phyloP scores from a whole-genome alignment of 2,888 invertebrate genomes.

The Dermolepida albohirtum region DNA sequence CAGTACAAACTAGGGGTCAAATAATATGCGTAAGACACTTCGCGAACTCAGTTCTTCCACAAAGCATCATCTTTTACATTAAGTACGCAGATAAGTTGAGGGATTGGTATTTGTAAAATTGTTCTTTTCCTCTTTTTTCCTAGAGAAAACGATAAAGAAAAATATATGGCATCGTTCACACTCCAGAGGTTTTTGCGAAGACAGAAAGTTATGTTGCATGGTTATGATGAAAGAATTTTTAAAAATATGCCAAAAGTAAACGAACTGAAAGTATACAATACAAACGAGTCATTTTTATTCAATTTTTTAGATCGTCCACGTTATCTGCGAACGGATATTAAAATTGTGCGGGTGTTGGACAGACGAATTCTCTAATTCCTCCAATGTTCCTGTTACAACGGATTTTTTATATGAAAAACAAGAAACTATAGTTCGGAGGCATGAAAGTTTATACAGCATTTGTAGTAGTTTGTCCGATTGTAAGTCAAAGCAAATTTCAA shows the following conservation, averaged over 20 bases:
- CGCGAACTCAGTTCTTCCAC: conserved; percentile 82
- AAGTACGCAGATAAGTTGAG: conserved; percentile 66
- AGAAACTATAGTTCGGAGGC: conserved; percentile 54
- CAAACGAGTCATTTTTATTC: conserved; percentile 4
- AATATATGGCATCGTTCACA: conserved; percentile 72
- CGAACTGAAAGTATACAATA: not conserved
- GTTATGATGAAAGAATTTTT: conserved; percentile 81
- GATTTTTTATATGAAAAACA: conserved; percentile 66
- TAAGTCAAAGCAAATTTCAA: conserved; percentile 46
- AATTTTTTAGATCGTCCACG: conserved; percentile 77
- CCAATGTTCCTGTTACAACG: conserved; percentile 71
- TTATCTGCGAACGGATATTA: conserved; percentile 81
- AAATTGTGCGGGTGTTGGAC: conserved; percentile 75
- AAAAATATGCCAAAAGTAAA: conserved; percentile 82
- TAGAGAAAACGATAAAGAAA: conserved; percentile 65
- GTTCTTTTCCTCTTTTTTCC: conserved; percentile 35
- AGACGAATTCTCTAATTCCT: conserved; percentile 68
- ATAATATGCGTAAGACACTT: conserved; percentile 86
- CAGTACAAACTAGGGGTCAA: conserved; percentile 87
- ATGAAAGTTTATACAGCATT: conserved; percentile 60
- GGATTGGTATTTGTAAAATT: too few relatives aligned
- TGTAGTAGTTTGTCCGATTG: conserved; percentile 57
- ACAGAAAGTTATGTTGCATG: conserved; percentile 80
- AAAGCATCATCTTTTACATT: conserved; percentile 78
- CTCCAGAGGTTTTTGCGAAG: conserved; percentile 77